phyloP scores from a whole-genome alignment of 1,140 invertebrate genomes.

The Zelostemma sp. region DNA sequence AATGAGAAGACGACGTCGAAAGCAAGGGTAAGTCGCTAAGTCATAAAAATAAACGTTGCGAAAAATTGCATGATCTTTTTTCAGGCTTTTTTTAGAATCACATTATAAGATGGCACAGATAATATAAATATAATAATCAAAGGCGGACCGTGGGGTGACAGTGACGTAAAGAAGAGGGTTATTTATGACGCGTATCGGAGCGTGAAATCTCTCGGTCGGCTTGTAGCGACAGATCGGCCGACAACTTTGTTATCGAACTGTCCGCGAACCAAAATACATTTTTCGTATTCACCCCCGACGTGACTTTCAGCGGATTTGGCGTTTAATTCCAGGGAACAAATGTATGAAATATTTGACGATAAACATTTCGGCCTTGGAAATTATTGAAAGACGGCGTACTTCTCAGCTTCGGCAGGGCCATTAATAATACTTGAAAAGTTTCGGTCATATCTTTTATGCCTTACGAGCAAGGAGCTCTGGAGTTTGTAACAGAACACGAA shows the following conservation, averaged over 20 bases:
- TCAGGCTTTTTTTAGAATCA: background rate
- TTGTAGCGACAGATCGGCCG: constrained; percentile 20
- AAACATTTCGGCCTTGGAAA: background rate
- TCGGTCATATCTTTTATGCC: background rate
- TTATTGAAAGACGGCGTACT: background rate
- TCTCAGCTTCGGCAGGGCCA: background rate
- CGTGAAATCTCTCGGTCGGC: constrained; percentile 40
- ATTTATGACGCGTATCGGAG: constrained; percentile 39
- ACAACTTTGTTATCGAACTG: constrained; percentile 5
- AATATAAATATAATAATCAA: constrained; percentile 13
- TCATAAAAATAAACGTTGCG: too few species aligned
- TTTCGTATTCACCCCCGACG: background rate
- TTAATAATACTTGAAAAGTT: constrained; percentile 7
- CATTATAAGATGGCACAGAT: background rate
- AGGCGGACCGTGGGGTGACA: background rate
- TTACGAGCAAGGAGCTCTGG: background rate
- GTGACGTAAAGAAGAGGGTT: constrained; percentile 29
- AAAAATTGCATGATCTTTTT: background rate
- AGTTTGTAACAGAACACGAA: constrained; percentile 4
- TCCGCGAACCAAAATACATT: background rate
- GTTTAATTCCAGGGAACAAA: background rate
- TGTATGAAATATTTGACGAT: background rate
- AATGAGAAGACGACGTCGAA: too few species aligned
- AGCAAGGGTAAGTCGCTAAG: too few species aligned
- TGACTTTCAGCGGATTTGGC: background rate